Base-by-base conservation (phyloP, 2,113 vertebrate species). In the Oreotragus oreotragus region DNA sequence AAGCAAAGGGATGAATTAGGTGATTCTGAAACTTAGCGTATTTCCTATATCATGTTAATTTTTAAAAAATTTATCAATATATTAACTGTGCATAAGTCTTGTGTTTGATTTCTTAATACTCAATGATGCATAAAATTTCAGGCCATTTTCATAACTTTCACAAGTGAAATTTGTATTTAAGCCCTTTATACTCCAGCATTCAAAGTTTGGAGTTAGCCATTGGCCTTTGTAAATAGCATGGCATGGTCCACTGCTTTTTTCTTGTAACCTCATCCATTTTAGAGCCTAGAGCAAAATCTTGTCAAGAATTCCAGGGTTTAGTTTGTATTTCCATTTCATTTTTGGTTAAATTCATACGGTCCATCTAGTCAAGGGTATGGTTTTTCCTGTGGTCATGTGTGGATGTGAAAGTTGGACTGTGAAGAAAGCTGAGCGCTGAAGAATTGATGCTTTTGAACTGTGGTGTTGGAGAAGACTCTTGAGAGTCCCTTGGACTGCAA, bases 261-360 rank as follows among this genome's bases (percentile, higher is more conserved):
- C 66, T 84, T 53, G 10, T 91, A 55, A 91, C 30, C 43, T 30
- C 21, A 81, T 49, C 43, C 45, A 36, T 43, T 84, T 62, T 76
- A 30, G 76, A 79, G 60, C 6, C 23, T 70, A 49, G 86, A 58
- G 47, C 39, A 84, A 25, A 76, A 25, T 87, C 33, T 91, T 94
- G 21, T 77, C 0, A 3, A 94, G 13, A 76, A 4, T 66, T 58
- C 55, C 47, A 57, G 9, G 47, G 14, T 77, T 93, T 91, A 81
- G 28, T 85, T 80, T 47, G 16, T 30, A 81, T 70, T 95, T 91
- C n/a, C 17, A 60, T 84, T 92, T 92, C 2, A 6, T 49, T 90
- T 79, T 79, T 66, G 47, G 19, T 93, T 90, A 92, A 97, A 77
- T 86, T 95, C 1, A 25, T 84, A n/a, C n/a, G n/a, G n/a, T n/a